phyloP scores from a whole-genome alignment of 1,140 invertebrate species.

The Drosophila asahinai region DNA sequence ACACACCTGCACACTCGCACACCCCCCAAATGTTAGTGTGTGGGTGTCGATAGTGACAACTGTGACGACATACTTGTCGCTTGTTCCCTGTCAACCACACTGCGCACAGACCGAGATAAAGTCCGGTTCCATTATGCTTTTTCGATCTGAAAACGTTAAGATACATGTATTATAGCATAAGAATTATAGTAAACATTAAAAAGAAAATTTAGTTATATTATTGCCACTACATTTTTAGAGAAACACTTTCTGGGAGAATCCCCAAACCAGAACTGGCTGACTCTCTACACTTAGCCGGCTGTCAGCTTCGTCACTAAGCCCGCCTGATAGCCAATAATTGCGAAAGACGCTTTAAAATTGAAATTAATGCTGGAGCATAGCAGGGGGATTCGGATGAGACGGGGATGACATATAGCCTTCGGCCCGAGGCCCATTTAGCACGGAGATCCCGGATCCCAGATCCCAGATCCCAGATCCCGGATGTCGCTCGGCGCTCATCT shows the following conservation, averaged over 20 bases:
- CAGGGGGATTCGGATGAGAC: background rate
- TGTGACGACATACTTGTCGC: slow-evolving; percentile 80
- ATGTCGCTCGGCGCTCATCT: slow-evolving; percentile 55
- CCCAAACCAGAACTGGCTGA: slow-evolving; percentile 23
- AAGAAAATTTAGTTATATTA: too few species aligned
- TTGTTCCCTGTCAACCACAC: slow-evolving; percentile 70
- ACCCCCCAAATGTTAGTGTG: slow-evolving; percentile 25
- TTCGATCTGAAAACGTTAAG: background rate
- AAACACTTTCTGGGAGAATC: background rate
- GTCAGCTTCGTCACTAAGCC: slow-evolving; percentile 56
- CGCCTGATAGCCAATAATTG: slow-evolving; percentile 65
- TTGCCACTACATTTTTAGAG: background rate
- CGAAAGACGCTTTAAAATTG: slow-evolving; percentile 54
- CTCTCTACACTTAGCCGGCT: slow-evolving; percentile 63
- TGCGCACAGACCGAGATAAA: slow-evolving; percentile 2
- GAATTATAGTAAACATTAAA: too few species aligned
- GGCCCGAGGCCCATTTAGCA: slow-evolving; percentile 40
- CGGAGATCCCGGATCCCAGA: slow-evolving; percentile 18
- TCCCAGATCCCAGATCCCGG: slow-evolving; percentile 16
- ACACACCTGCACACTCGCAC: slow-evolving; percentile 6
- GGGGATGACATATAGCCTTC: slow-evolving; percentile 41
- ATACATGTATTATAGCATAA: background rate
- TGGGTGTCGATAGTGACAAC: slow-evolving; percentile 79
- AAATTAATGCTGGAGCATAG: slow-evolving; percentile 34
- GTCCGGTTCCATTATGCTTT: background rate